Base-by-base conservation (phyloP, 2,797 vertebrate genomes). In the Phaenicophaeus curvirostris region DNA sequence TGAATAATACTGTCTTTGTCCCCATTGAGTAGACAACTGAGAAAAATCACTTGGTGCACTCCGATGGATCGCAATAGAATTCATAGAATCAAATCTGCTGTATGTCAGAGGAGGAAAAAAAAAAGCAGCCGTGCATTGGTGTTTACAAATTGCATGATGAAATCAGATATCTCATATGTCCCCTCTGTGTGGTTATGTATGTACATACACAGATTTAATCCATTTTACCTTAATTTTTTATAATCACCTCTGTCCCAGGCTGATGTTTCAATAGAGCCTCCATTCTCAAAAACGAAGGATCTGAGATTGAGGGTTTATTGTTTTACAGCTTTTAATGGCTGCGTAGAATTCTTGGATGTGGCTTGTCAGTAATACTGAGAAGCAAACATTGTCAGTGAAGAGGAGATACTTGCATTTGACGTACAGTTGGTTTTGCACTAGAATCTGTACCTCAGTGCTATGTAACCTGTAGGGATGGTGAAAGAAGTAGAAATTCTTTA, bases 41-140 rank as follows among this genome's bases (percentile, higher is more conserved):
- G 79, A 44, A 91, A 90, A 94, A 79, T 88, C 68, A 74, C 73
- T 84, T 51, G 7, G 10, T 65, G 68, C 68, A 66, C 83, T 92
- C 76, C 58, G 65, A 75, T 41, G 23, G 63, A 53, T 93, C 94
- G 48, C 75, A 68, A 68, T 33, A 62, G 54, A 83, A 75, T 84
- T 88, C 62, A 51, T 12, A 58, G 37, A 61, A n/a, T 75, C 51
- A 89, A 61, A 37, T 72, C 51, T 89, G 57, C n/a, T 91, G 4
- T 66, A 31, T 48, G 53, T 79, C 28, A 10, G n/a, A 48, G 61
- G 75, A n/a, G 51, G 44, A 61, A n/a, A 74, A 39, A 39, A 59
- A 39, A 59, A 35, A 59, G 30, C 24, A 85, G 58, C 66, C 92
- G 63, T 85, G 53, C 61, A 23, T 14, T 84, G 72, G 50, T 73